Base-by-base conservation (phyloP, 2,113 vertebrate genomes). In the Onychostruthus taczanowskii region DNA sequence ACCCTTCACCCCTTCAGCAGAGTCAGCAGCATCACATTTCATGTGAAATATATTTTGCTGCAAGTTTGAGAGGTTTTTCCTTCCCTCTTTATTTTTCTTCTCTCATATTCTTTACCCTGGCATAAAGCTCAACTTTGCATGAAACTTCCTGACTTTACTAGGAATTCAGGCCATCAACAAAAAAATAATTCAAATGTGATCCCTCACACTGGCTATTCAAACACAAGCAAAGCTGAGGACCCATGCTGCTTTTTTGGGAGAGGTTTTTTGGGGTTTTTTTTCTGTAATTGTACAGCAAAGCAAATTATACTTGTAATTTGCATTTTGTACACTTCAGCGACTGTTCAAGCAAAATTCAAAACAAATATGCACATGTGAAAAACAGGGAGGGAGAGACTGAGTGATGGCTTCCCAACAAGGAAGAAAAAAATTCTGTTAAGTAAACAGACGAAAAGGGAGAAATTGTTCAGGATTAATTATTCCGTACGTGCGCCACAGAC, bases 321-420 rank as follows among this genome's bases (percentile, higher is more conserved):
- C 95, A 96, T 97, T 97, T 97, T 82, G 77, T 97, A 95, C 94
- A 94, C 94, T 96, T 96, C 93, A 82, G 17, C 95, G 91, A 81
- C 56, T 86, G 94, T 95, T 97, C 97, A 97, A 94, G 94, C 94
- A 95, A 97, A 97, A 97, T 95, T 97, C 95, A 96, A 97, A 97
- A 95, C 95, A 94, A 97, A 95, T 83, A 95, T 77, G 90, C 68
- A 90, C 82, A 82, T 83, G 94, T 13, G 39, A 94, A 85, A 86
- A 89, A 53, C 39, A 67, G 76, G 33, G 89, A 90, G 78, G 37
- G 86, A 64, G 72, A 77, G 30, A 41, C 41, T 67, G 68, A 61
- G 79, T 90, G 94, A 95, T 92, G 79, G 50, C 72, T 94, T 96
- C 70, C 78, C 27, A 61, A 22, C 17, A 35, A 59, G 94, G 73